A percentile compares a stretch with the other conserved stretches of the same genome.
phyloP scores from a whole-genome alignment of 64 coral and sea anemone genomes.

The Exaiptasia diaphana region DNA sequence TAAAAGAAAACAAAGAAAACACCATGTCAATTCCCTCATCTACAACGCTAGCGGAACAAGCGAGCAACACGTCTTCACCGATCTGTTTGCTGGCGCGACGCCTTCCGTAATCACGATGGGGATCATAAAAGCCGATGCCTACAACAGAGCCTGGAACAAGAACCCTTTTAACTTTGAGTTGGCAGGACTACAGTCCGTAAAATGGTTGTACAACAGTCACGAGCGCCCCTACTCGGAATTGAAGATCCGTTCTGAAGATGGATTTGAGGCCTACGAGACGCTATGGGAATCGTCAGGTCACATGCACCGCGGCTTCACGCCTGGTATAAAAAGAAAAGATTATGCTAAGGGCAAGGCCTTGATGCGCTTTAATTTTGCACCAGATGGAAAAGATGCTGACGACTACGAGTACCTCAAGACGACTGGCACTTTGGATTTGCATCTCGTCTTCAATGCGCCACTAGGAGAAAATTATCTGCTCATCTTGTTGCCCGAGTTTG shows the following conservation, averaged over 20 bases:
- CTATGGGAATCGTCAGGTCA: too few relatives aligned
- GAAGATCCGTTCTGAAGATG: background rate
- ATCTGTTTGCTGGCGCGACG: too few relatives aligned
- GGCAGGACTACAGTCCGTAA: background rate
- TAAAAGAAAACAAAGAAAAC: too few relatives aligned
- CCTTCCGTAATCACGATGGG: too few relatives aligned
- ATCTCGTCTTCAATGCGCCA: background rate
- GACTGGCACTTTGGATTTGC: background rate
- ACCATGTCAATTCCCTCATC: too few relatives aligned
- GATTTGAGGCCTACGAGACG: background rate
- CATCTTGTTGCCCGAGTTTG: background rate
- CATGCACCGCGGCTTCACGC: too few relatives aligned
- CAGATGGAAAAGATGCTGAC: background rate
- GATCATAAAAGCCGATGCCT: too few relatives aligned
- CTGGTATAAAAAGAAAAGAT: too few relatives aligned
- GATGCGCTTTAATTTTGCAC: background rate
- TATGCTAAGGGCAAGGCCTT: background rate
- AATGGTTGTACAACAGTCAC: background rate
- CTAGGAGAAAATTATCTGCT: background rate
- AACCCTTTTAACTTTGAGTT: background rate
- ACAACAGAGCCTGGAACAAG: background rate
- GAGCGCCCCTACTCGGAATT: background rate
- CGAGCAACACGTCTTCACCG: too few relatives aligned
- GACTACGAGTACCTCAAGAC: background rate
- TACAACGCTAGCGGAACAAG: too few relatives aligned